Base-by-base conservation (phyloP, 2,797 vertebrate species). In the Urophycis tenuis region DNA sequence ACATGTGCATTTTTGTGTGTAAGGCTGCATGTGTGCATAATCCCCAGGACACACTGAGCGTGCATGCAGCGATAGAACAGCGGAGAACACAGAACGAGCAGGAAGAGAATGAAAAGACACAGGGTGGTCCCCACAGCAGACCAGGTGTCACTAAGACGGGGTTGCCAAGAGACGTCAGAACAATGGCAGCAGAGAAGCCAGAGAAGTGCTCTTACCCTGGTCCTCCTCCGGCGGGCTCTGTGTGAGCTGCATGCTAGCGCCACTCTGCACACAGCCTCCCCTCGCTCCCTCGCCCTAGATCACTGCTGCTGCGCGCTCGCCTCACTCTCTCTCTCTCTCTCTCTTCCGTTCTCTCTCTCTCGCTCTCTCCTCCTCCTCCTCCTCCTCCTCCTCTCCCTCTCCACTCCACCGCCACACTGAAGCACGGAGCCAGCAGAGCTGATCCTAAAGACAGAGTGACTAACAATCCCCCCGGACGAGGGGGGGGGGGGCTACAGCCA, bases 401-500 rank as follows among this genome's bases (percentile, higher is more conserved):
- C 72, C 83, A 82, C 85, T 82, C 81, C 75, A 84, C 72, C 73
- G 85, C 85, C 87, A 84, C 91, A 89, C 92, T 94, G 89, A 90
- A 85, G 87, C 83, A 81, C 34, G 82, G 82, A 84, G 80, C 41
- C 81, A 86, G 85, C 86, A 87, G 88, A 87, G 88, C 89, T 89
- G 90, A 89, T 86, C 85, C 91, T 90, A 90, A 90, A 93, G 90
- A 92, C 87, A 85, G 86, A 86, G 82, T 79, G 45, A 80, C 76
- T 49, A 79, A 77, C 84, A 0, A 88, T 91, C 89, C 92, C 53
- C 79, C 76, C 83, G 0, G 88, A 91, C 89, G 92, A 91, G 93
- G 87, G 91, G 91, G 86, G 79, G 88, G 93, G 87, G 31, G 78
- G 92, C 77, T 74, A 86, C 81, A 85, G 88, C 93, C 95, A 95